A percentile compares a stretch with the other conserved stretches of the same genome.
Conservation (phyloP, 2,888 invertebrate species). For the Cabera pusaria region DNA sequence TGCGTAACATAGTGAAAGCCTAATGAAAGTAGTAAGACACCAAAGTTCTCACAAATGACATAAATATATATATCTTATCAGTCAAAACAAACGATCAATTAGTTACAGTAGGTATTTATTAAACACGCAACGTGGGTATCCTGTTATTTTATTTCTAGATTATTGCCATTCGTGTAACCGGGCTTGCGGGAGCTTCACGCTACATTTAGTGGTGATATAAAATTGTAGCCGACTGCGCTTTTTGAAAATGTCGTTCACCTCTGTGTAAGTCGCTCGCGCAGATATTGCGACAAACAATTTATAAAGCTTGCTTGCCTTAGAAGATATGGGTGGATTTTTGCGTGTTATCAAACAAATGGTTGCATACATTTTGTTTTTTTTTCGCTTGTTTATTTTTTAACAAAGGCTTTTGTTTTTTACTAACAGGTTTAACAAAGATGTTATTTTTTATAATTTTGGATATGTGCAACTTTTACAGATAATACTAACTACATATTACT, state of each 20-base stretch:
- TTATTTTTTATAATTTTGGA: too few species aligned
- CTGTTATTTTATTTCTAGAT: constrained; percentile 62
- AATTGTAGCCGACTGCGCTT: constrained; percentile 40
- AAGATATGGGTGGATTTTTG: constrained; percentile 10
- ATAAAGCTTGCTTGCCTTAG: constrained; percentile 14
- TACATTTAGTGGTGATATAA: constrained; percentile 50
- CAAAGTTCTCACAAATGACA: too few species aligned
- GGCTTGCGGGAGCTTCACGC: constrained; percentile 50
- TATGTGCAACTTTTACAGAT: too few species aligned
- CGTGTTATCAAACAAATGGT: constrained; percentile 5
- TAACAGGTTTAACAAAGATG: too few species aligned
- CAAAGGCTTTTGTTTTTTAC: not conserved
- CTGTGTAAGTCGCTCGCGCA: constrained; percentile 68
- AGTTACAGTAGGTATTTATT: too few species aligned
- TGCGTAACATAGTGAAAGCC: too few species aligned
- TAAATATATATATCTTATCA: too few species aligned
- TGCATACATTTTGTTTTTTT: constrained; percentile 7
- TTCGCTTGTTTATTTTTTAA: constrained; percentile 20
- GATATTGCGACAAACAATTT: constrained; percentile 11
- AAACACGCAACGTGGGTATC: constrained; percentile 16
- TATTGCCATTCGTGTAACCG: constrained; percentile 51
- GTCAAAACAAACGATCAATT: constrained; percentile 22
- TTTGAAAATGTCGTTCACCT: constrained; percentile 71
- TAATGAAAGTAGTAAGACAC: too few species aligned
- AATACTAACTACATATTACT: too few species aligned